These are phyloP conservation scores for Ischnura elegans DNA, from an alignment of 2,888 invertebrate species.

Conservation along the genomic window DNA sequence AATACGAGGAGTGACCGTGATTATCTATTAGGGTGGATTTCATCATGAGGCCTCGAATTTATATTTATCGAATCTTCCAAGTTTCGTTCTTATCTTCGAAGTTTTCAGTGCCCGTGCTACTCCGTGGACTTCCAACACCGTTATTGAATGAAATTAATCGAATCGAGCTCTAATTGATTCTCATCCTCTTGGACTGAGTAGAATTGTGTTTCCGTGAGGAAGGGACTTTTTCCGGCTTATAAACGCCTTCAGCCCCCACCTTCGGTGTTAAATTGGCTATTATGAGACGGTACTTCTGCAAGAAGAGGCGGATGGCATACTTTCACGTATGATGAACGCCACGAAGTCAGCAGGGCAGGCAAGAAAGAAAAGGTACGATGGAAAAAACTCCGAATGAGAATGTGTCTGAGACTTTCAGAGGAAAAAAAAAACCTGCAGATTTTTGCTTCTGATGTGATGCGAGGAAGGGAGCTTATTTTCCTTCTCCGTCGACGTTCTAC, in stretches of 20 bases:
- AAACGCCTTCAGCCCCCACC: background rate
- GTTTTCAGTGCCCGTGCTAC: too few relatives aligned
- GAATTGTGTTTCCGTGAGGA: background rate
- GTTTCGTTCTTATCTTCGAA: too few relatives aligned
- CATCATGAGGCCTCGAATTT: too few relatives aligned
- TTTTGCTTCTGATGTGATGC: constrained; percentile 29
- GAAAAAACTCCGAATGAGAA: constrained; percentile 33
- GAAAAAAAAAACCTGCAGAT: constrained; percentile 36
- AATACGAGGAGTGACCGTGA: too few relatives aligned
- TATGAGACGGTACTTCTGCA: background rate
- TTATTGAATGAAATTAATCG: background rate
- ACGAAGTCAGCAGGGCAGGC: constrained; percentile 56
- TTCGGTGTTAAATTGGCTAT: background rate
- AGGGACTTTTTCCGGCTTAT: background rate
- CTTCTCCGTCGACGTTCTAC: constrained; percentile 50
- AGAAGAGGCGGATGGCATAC: background rate
- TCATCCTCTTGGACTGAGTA: background rate
- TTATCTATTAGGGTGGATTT: too few relatives aligned
- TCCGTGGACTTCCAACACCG: too few relatives aligned
- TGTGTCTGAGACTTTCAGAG: background rate
- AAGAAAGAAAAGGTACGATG: constrained; percentile 14
- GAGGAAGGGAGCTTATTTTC: constrained; percentile 2
- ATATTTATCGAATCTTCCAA: too few relatives aligned
- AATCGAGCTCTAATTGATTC: background rate
- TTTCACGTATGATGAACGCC: constrained; percentile 55